These are phyloP conservation scores for Agrilus mali DNA, from an alignment of 2,888 invertebrate species.

Conservation along the genomic window DNA sequence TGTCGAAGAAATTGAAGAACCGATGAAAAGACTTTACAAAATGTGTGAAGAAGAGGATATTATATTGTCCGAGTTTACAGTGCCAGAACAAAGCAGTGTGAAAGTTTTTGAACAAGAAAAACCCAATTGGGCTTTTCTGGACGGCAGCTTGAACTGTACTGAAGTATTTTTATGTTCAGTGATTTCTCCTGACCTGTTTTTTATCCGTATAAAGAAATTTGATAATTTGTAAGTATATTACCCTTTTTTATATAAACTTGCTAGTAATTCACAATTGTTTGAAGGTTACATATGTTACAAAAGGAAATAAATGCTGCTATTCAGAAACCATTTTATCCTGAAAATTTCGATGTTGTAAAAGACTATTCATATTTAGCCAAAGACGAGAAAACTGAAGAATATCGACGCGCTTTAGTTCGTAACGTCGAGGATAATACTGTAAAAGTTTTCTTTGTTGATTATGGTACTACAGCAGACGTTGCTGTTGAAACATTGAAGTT, in stretches of 20 bases:
- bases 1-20: slow-evolving; percentile 35
- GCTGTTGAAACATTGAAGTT: slow-evolving; percentile 32
- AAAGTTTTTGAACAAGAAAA: slow-evolving; percentile 13
- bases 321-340: slow-evolving; percentile 10
- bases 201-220: slow-evolving; percentile 38
- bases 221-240: slow-evolving; percentile 24
- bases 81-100: slow-evolving; percentile 7
- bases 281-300: slow-evolving; percentile 26
- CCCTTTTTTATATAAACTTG: not conserved
- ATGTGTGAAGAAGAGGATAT: slow-evolving; percentile 33
- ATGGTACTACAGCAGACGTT: slow-evolving; percentile 43
- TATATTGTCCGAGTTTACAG: slow-evolving; percentile 19
- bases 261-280: slow-evolving; percentile 2
- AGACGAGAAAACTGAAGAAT: slow-evolving; percentile 35
- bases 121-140: slow-evolving; percentile 40
- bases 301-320: slow-evolving; percentile 31
- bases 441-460: slow-evolving; percentile 49
- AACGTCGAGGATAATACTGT: slow-evolving; percentile 30
- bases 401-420: slow-evolving; percentile 37
- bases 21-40: slow-evolving; percentile 36
- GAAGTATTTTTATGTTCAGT: slow-evolving; percentile 36
- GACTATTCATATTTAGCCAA: slow-evolving; percentile 40
- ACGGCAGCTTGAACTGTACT: slow-evolving; percentile 27
- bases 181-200: slow-evolving; percentile 37
- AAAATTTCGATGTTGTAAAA: slow-evolving; percentile 23